A percentile compares a stretch with the other conserved stretches of the same genome.
phyloP scores from a whole-genome alignment of 2,113 vertebrate species.

The Pollimyrus isidori region DNA sequence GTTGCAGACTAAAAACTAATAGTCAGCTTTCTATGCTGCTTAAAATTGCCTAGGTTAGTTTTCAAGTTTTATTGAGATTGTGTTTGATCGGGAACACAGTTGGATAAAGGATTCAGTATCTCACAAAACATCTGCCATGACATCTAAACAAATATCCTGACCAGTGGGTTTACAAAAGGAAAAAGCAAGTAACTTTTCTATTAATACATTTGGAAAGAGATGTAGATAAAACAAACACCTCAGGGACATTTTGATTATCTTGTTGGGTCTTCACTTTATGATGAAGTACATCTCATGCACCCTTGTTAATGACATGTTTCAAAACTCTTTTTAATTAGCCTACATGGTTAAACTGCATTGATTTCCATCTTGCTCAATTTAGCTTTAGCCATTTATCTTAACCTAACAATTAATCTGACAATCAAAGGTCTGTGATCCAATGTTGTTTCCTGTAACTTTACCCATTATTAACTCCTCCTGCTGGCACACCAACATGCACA shows the following conservation, averaged over 20 bases:
- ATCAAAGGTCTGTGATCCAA: constrained; percentile 1
- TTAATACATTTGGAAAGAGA: neutral
- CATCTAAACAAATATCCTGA: neutral
- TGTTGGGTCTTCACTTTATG: neutral
- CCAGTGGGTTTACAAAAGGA: neutral
- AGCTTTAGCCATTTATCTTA: neutral
- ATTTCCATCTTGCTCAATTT: neutral
- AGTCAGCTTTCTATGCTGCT: neutral
- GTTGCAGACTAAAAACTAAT: neutral
- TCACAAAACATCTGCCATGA: neutral
- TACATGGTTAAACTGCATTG: neutral
- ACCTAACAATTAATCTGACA: neutral
- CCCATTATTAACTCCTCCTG: constrained; percentile 28
- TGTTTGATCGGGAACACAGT: neutral
- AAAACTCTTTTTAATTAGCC: neutral
- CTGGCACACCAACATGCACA: neutral
- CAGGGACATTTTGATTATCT: neutral
- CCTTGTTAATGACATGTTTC: neutral
- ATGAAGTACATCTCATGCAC: neutral
- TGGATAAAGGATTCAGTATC: neutral
- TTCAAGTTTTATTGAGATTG: neutral
- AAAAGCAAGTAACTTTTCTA: neutral
- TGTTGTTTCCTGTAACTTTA: constrained; percentile 15
- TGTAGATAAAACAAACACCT: neutral
- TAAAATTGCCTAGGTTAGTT: neutral